Evolutionary conservation across 2,113 vertebrate genomes (phyloP), one percentile per base, ranked within the genome.

Genomic region (Chionis minor): DNA sequence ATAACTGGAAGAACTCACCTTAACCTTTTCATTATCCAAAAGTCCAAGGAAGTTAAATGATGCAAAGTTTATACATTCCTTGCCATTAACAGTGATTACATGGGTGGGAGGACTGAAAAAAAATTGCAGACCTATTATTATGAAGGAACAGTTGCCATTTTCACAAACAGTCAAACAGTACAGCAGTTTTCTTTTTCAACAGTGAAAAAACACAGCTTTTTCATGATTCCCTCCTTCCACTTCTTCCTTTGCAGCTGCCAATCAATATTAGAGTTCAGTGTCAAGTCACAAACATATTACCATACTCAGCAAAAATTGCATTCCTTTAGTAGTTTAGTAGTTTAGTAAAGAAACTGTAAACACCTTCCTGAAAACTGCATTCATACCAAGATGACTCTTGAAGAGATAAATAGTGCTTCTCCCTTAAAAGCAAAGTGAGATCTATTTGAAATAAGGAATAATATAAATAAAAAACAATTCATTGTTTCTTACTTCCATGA

Each of bases 21-120:
- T 99, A 74, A 99, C 98, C 21, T 98, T 98, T 81, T 98, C 98
- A 45, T 99, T 99, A 96, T 99, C 99, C 24, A 99, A 87, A 91
- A 99, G 98, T 75, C 99, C 99, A 96, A 99, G 98, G 96, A 99
- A 99, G 97, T 99, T 99, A 97, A 99, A 99, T 0, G 99, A 99
- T 55, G 99, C 99, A 78, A 99, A 99, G 96, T 99, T 99, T 78
- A 99, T 92, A 93, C 99, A 99, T 94, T 99, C 97, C 92, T 99
- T 99, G 49, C 99, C 99, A 96, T 99, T 99, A 83, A 99, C 99
- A 62, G 98, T 98, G 84, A 99, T 99, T 93, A 97, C 99, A 97
- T 99, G 99, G 91, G 98, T 99, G 38, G 99, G 99, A 94, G 99
- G 99, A 33, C 99, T 99, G 98, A 19, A 61, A 21, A 97, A 97